These are phyloP conservation scores for Dynastes hyllus DNA, from an alignment of 2,888 invertebrate genomes.

Conservation along the genomic window DNA sequence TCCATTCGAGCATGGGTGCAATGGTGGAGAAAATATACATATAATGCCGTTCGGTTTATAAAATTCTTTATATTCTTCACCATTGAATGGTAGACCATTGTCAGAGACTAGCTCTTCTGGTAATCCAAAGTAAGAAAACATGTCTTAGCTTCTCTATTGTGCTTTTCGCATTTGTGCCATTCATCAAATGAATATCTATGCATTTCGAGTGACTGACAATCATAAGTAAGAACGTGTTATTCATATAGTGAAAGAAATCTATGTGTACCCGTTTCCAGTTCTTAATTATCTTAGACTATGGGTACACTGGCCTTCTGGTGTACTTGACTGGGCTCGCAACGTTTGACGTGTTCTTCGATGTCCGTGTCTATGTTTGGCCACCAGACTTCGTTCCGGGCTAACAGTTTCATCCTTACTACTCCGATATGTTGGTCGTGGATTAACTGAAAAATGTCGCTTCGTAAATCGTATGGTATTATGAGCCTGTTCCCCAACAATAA, in stretches of 20 bases:
- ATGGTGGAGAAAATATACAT: conserved; percentile 39
- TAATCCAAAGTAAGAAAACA: conserved; percentile 59
- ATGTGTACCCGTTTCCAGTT: conserved; percentile 67
- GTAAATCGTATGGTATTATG: not conserved
- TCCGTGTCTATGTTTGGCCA: conserved; percentile 59
- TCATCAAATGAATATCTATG: conserved; percentile 7
- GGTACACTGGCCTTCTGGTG: conserved; percentile 8
- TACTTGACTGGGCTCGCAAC: not conserved
- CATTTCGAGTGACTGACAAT: conserved; percentile 66
- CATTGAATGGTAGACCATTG: conserved; percentile 57
- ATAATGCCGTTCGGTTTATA: conserved; percentile 51
- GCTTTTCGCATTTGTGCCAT: conserved; percentile 15
- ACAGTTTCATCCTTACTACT: conserved; percentile 60
- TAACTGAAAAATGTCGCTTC: not conserved
- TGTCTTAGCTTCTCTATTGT: conserved; percentile 23
- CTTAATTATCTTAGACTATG: conserved; percentile 57
- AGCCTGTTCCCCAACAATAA: not conserved
- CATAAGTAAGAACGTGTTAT: conserved; percentile 62
- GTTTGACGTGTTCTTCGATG: conserved; percentile 55
- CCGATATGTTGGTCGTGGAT: conserved; percentile 61
- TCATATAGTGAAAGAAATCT: conserved; percentile 67
- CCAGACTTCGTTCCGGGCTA: conserved; percentile 59
- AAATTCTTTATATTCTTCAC: conserved; percentile 53
- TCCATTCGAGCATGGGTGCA: no score
- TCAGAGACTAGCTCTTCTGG: conserved; percentile 55